Evolutionary conservation across 2,797 vertebrate genomes (phyloP).

Genomic region (Psittacula derbiana): DNA sequence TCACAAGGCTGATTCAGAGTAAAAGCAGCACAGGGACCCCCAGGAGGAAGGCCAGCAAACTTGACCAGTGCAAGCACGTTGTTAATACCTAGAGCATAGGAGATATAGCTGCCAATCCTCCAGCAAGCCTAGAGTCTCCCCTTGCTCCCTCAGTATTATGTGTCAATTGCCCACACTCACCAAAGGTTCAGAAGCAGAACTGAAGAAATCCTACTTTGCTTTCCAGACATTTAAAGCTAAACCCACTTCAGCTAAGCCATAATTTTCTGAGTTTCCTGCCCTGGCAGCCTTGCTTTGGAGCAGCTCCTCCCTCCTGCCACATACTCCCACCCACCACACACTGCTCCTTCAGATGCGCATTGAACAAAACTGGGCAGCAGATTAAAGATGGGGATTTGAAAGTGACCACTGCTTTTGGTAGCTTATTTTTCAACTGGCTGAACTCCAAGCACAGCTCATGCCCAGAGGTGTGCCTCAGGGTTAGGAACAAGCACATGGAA

Average conservation of each 20-base stretch:
- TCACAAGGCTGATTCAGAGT: too few relatives aligned
- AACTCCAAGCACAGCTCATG: neutral
- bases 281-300: neutral
- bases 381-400: too few relatives aligned
- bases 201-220: neutral
- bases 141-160: neutral
- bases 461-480: neutral
- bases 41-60: neutral
- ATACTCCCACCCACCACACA: fast-evolving
- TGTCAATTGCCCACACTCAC: neutral
- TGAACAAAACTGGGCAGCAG: neutral
- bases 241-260: neutral
- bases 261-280: neutral
- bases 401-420: fast-evolving
- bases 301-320: neutral
- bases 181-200: neutral
- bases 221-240: neutral
- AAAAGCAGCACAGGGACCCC: neutral
- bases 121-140: neutral
- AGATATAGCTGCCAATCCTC: fast-evolving
- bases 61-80: fast-evolving
- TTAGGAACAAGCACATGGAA: neutral
- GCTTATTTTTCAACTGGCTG: neutral
- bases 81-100: fast-evolving
- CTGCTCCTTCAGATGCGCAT: neutral